Conservation (phyloP, 2,888 invertebrate genomes). For the Coleophora deauratella region DNA sequence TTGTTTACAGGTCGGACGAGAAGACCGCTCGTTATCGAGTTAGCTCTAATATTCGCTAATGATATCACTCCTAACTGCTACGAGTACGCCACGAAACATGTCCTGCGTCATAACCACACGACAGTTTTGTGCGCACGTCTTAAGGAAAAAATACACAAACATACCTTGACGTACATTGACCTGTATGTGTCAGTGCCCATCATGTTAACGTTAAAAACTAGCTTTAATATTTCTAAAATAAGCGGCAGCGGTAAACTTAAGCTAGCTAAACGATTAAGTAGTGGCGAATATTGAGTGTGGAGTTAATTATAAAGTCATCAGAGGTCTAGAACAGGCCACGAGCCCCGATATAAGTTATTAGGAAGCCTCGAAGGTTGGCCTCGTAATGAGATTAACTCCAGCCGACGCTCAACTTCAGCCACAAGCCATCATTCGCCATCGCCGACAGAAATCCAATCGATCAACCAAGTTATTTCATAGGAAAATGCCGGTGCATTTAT, state of each 20-base stretch:
- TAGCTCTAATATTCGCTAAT: slow-evolving; percentile 32
- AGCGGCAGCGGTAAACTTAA: no score
- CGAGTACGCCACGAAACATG: slow-evolving; percentile 4
- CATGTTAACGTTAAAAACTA: no score
- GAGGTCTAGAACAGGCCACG: slow-evolving; percentile 38
- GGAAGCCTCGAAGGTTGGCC: slow-evolving; percentile 54
- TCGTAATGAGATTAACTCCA: slow-evolving; percentile 56
- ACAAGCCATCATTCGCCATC: no score
- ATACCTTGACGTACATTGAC: not conserved
- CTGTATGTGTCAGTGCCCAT: no score
- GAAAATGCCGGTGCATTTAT: no score
- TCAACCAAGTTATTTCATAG: no score
- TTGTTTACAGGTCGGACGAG: slow-evolving; percentile 18
- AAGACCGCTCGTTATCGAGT: slow-evolving; percentile 29
- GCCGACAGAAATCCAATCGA: no score
- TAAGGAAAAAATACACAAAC: not conserved
- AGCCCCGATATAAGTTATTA: slow-evolving; percentile 47
- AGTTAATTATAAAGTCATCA: slow-evolving; percentile 26
- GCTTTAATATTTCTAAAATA: no score
- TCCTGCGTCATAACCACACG: slow-evolving; percentile 5
- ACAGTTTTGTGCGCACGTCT: not conserved
- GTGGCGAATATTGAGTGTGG: slow-evolving; percentile 40
- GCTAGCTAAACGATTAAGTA: no score
- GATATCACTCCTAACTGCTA: slow-evolving; percentile 24
- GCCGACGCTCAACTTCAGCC: slow-evolving; percentile 17